Evolutionary conservation across 2,113 vertebrate genomes (phyloP).

Genomic region (Zingel zingel): DNA sequence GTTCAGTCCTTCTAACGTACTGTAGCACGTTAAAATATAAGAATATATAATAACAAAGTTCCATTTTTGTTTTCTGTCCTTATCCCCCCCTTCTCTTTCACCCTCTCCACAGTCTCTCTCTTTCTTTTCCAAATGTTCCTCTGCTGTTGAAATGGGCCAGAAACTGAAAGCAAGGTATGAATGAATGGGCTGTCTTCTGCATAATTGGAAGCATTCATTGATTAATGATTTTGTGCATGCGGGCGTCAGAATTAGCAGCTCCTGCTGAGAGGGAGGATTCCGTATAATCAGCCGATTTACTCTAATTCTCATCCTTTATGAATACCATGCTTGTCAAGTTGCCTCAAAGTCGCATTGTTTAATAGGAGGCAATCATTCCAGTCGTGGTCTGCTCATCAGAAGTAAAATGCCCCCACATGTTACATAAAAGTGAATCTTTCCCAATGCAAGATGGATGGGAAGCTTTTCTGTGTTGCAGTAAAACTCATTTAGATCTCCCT

Average conservation of each 20-base stretch:
- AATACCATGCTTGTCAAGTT: slow-evolving; percentile 44
- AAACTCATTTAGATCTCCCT: slow-evolving; percentile 38
- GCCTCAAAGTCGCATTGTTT: slow-evolving; percentile 54
- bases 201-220: slow-evolving; percentile 77
- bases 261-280: slow-evolving; percentile 70
- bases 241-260: slow-evolving; percentile 67
- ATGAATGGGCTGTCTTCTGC: slow-evolving; percentile 68
- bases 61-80: not conserved
- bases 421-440: slow-evolving; percentile 50
- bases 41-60: slow-evolving; percentile 7
- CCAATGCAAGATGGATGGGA: slow-evolving; percentile 41
- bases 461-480: slow-evolving; percentile 18
- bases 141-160: slow-evolving; percentile 49
- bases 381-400: slow-evolving; percentile 33
- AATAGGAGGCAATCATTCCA: slow-evolving; percentile 57
- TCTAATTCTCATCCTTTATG: slow-evolving; percentile 59
- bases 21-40: not conserved
- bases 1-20: too few relatives aligned
- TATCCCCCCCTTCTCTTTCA: not conserved
- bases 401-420: slow-evolving; percentile 61
- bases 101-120: slow-evolving; percentile 1
- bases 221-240: slow-evolving; percentile 77
- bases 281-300: slow-evolving; percentile 77
- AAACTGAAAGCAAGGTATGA: slow-evolving; percentile 66
- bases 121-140: slow-evolving; percentile 16